Base-by-base conservation (phyloP, 2,113 vertebrate genomes). In the Haemorhous mexicanus region DNA sequence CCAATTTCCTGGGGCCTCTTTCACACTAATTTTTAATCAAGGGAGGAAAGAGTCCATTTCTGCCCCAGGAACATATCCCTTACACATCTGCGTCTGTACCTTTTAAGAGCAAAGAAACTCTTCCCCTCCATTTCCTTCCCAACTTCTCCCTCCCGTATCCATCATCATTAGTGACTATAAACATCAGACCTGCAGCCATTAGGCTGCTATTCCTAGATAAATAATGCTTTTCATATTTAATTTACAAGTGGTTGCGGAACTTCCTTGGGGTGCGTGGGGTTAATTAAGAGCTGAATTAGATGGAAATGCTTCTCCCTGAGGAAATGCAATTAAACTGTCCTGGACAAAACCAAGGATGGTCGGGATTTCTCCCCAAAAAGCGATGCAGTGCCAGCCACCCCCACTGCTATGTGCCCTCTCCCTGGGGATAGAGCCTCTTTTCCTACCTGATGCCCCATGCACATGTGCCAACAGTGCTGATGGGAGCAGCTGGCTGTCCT, bases 161-260 rank as follows among this genome's bases (percentile, higher is more conserved):
- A 97, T 98, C 97, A 98, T 98, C 97, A 97, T 98, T 98, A 98
- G 94, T 35, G 59, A 97, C 96, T 84, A 94, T 97, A 97, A 98
- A 97, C 12, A 78, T 97, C 96, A 96, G 94, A 93, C 88, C 87
- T 50, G n/a, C 88, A 96, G 94, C 93, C 84, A 72, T 97, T 97
- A 96, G 95, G 93, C 95, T 96, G 92, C 96, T 97, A 93, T 93
- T 97, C 89, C 93, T 94, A 92, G 96, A 97, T 96, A 98, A 98
- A 97, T 97, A 98, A 97, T 95, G 93, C 97, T 98, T 98, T 98
- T 98, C 98, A 97, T 98, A 98, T 98, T 98, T 97, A 98, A 98
- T 97, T 98, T 98, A 97, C 55, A 93, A 97, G 95, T 91, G 84
- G 96, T 87, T 97, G 93, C 74, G 26, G 89, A 97, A 53, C 76